Evolutionary conservation across 2,888 invertebrate species (phyloP).

Genomic region (Pterobdella sp.): DNA sequence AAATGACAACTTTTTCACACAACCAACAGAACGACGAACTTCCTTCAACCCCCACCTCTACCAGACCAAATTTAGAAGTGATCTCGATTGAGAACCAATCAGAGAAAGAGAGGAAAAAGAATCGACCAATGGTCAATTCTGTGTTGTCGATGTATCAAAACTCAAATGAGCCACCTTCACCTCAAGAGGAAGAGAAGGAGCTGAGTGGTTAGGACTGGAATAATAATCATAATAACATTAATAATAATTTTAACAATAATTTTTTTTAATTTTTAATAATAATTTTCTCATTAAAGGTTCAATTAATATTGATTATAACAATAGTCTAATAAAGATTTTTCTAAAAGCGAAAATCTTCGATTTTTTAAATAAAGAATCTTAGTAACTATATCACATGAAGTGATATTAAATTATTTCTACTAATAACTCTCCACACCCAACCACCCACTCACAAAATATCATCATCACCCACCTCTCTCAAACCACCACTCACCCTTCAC

Average conservation of each 20-base stretch:
- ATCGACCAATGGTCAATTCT: constrained; percentile 14
- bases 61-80: constrained; percentile 53
- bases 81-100: constrained; percentile 70
- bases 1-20: no score
- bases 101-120: constrained; percentile 47
- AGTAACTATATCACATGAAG: no score
- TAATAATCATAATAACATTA: neutral
- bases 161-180: constrained; percentile 35
- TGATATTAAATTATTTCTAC: no score
- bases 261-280: no score
- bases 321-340: no score
- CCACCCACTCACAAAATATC: neutral
- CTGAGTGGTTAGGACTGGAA: constrained; percentile 31
- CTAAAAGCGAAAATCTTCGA: no score
- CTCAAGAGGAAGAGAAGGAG: constrained; percentile 45
- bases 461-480: neutral
- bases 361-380: no score
- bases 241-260: neutral
- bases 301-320: no score
- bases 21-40: neutral
- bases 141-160: constrained; percentile 22
- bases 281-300: no score
- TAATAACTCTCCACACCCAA: neutral
- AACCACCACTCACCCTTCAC: neutral
- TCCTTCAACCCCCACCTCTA: neutral